Percentiles rank a stretch among this genome's conserved stretches.
Conservation (phyloP, 2,888 invertebrate genomes). For the Drosophila buzzatii region DNA sequence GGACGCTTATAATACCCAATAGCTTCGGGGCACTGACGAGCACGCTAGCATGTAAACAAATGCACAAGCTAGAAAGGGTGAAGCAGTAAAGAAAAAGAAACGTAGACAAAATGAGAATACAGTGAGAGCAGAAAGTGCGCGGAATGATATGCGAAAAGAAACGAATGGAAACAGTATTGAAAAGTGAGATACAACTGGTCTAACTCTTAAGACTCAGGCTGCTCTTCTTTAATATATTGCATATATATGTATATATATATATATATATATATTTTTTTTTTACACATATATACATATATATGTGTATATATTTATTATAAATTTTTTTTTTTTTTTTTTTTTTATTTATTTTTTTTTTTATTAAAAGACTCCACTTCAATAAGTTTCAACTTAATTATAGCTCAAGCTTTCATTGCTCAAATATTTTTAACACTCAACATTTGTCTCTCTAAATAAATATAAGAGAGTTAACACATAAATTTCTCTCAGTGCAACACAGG, state of each 20-base stretch:
- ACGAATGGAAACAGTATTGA: too few species aligned
- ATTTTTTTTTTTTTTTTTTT: too few species aligned
- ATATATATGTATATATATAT: too few species aligned
- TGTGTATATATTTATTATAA: too few species aligned
- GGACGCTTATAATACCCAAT: conserved; percentile 50
- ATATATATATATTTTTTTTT: too few species aligned
- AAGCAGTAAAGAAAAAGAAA: background rate
- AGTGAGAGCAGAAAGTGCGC: background rate
- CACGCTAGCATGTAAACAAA: conserved; percentile 63
- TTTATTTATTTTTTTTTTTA: too few species aligned
- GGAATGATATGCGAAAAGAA: background rate
- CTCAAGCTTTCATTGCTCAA: background rate
- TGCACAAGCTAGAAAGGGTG: conserved; percentile 35
- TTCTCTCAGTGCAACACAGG: conserved; percentile 15
- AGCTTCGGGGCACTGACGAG: conserved; percentile 52
- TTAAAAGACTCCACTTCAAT: too few species aligned
- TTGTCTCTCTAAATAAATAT: background rate
- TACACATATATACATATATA: too few species aligned
- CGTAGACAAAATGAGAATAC: conserved; percentile 11
- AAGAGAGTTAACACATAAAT: fast-evolving
- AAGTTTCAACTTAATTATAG: background rate
- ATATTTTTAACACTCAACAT: background rate
- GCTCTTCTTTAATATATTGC: too few species aligned
- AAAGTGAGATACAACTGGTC: too few species aligned
- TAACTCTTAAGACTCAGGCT: too few species aligned